Base-by-base conservation (phyloP, 2,888 invertebrate species). In the Helobdella robusta region DNA sequence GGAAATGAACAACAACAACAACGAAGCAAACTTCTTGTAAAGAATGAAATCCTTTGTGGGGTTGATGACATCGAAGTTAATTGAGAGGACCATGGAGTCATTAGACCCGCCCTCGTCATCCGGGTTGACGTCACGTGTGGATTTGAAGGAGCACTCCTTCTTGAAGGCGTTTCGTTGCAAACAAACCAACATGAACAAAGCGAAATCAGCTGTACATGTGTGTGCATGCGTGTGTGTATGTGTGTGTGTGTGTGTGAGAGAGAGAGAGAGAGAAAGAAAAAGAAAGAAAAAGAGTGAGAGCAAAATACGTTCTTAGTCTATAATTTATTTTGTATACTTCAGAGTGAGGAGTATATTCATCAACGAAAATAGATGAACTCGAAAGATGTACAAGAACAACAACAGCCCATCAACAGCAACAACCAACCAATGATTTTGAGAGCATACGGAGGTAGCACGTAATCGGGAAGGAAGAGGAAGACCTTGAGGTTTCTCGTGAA, bases 1-100 rank as follows among this genome's bases (percentile, higher is more conserved):
- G n/a, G n/a, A n/a, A n/a, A n/a, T n/a, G n/a, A 50, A 50, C 15
- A 32, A 34, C 20, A 59, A 36, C 5, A 18, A 2, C 15, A 44
- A 44, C 4, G 8, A 59, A n/a, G 52, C 70, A 54, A 61, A 72
- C 72, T 69, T 68, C 64, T 67, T 71, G 65, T 60, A 69, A 1
- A 89, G 87, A 11, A 92, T 86, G 78, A 89, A 93, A 80, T 94
- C 92, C 2, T 89, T 89, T 0, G 89, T 87, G 0, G 91, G 91
- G 80, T 91, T 91, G 35, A 32, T 15, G 18, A 23, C 66, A 35
- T 72, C 72, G 28, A 59, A 54, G 18, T 54, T 62, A 11, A 65
- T 66, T 5, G 71, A 70, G 15, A 72, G 67, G 34, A 73, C 71
- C 34, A 81, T 76, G 70, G 81, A 81, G 46, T 77, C 73, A 73